Base-by-base conservation (phyloP, 2,113 vertebrate genomes). In the Pipra filicauda region DNA sequence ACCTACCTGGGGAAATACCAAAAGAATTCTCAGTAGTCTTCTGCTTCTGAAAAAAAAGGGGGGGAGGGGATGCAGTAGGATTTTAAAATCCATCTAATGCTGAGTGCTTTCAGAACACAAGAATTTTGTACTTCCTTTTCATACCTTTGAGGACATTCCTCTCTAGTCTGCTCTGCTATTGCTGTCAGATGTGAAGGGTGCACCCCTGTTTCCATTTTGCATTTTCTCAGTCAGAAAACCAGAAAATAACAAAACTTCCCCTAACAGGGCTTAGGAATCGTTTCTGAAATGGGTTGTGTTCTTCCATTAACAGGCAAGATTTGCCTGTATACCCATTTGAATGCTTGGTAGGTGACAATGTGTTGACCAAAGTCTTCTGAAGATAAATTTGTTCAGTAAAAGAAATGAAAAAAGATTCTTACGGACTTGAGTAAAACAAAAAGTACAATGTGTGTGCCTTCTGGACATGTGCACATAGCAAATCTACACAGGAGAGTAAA, bases 61-160 rank as follows among this genome's bases (percentile, higher is more conserved):
- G 0, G 0, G 4, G 3, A 9, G 3, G 4, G 28, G 13, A 11
- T 11, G 2, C 14, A 4, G 54, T 62, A 21, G 18, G 52, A 16
- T 35, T 90, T 90, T 70, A 62, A 91, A 83, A 66, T 70, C 43
- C 28, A 14, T 80, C 17, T 73, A 43, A 58, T 46, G 11, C 5
- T 10, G 15, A 51, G 43, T 58, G 26, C 14, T 75, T 84, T 64
- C 22, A 78, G 39, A 67, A 64, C 48, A n/a, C 27, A n/a, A 10
- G 8, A 48, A 24, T 62, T 57, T 58, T 86, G 11, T 61, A 18
- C 18, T 84, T 84, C 44, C 4, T 64, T 71, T 72, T 77, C 64
- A 49, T 69, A 31, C 33, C 33, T 87, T 57, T 72, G 48, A 35
- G n/a, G 35, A 81, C 35, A 18, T 52, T 57, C 44, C 17, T 55